Conservation (phyloP, 2,113 vertebrate genomes). For the Lophura nycthemera region DNA sequence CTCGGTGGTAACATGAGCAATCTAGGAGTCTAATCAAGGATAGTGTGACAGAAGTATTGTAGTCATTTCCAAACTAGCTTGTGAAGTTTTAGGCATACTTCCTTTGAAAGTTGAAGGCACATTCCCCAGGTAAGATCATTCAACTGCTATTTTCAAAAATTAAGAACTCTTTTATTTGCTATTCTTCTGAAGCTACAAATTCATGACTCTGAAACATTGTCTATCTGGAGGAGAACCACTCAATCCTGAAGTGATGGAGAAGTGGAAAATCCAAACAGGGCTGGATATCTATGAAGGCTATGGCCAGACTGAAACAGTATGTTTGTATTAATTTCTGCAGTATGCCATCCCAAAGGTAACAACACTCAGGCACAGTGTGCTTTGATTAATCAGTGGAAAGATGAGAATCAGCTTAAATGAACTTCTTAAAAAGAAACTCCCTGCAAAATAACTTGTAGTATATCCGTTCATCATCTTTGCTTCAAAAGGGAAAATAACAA, state of each 20-base stretch:
- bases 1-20: not conserved
- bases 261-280: conserved; percentile 82
- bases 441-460: not conserved
- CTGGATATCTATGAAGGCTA: conserved; percentile 86
- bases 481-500: not conserved
- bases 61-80: not conserved
- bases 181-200: conserved; percentile 74
- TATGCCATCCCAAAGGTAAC: not conserved
- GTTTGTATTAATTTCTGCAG: not conserved
- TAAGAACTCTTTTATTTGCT: conserved; percentile 5
- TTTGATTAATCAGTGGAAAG: not conserved
- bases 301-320: conserved; percentile 86
- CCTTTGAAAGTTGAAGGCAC: not conserved
- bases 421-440: not conserved
- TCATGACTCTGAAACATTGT: conserved; percentile 81
- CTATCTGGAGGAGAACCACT: conserved; percentile 82
- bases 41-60: no score
- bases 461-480: not conserved
- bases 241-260: conserved; percentile 80
- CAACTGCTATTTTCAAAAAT: not conserved
- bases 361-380: not conserved
- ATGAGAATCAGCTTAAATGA: not conserved
- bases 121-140: not conserved
- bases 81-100: not conserved
- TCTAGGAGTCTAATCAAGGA: not conserved